Conservation (phyloP, 2,888 invertebrate species). For the Drosophila algonquin region DNA sequence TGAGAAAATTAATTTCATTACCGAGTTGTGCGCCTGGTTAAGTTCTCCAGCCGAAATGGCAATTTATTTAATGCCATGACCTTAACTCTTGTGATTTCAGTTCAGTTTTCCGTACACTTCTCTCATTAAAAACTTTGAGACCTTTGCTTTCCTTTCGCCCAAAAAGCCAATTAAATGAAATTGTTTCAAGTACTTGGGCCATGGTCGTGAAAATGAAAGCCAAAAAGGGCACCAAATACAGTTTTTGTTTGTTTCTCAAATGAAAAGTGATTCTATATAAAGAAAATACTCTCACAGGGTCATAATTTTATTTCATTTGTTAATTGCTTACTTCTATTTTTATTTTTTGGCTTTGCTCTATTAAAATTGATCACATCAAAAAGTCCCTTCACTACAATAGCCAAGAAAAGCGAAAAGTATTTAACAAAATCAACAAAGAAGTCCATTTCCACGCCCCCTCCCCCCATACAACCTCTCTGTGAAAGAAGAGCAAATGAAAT, state of each 20-base stretch:
- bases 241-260: background rate
- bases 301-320: background rate
- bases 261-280: background rate
- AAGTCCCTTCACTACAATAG: conserved; percentile 6
- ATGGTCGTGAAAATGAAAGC: conserved; percentile 3
- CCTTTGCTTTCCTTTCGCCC: conserved; percentile 17
- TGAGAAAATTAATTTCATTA: conserved; percentile 46
- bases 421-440: conserved; percentile 69
- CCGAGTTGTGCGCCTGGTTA: conserved; percentile 39
- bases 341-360: background rate
- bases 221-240: background rate
- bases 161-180: conserved; percentile 46
- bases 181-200: conserved; percentile 12
- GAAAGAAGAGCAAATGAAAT: conserved; percentile 71
- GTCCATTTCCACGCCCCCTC: conserved; percentile 13
- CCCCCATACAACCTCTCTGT: conserved; percentile 32
- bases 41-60: conserved; percentile 35
- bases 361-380: conserved; percentile 31
- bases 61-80: conserved; percentile 46
- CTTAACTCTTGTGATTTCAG: conserved; percentile 44
- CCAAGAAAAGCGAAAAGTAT: conserved; percentile 60
- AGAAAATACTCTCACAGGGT: background rate
- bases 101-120: conserved; percentile 37
- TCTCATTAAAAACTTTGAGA: conserved; percentile 34
- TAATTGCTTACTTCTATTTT: conserved; percentile 5